Evolutionary conservation across 2,113 vertebrate genomes (phyloP), one percentile per base, ranked within the genome.

Genomic region (Lota lota): DNA sequence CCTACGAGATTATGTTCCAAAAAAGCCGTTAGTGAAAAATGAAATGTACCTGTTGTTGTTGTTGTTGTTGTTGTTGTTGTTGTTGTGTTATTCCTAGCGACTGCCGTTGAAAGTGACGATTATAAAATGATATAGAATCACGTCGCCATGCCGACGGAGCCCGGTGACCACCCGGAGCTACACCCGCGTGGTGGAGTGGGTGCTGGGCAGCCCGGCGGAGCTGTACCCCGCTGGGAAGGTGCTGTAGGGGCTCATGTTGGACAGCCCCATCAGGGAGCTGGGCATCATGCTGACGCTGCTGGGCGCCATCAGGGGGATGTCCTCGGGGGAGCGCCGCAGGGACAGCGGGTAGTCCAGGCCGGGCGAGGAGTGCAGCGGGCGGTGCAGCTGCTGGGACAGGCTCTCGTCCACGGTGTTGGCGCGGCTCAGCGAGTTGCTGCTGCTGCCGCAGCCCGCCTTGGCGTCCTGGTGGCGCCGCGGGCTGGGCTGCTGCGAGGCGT

Each of bases 131-230:
- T 79, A 81, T 80, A 84, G 79, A 86, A 76, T 83, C 87, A 47
- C 40, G 40, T 47, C 12, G 40, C 6, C 40, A 47, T 47, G 11
- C 6, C 40, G 10, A 47, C 12, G 40, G 40, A 10, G 40, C 40
- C 7, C 40, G 40, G 8, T 11, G 40, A 47, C 40, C 40, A n/a
- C n/a, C n/a, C n/a, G 40, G 40, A 0, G 92, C 91, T 98, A 99
- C 95, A 98, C 97, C 81, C 97, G 91, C 68, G 97, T 99, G 78
- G 97, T 99, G 60, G 97, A 99, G 91, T 98, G 97, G 91, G 97
- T 97, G 86, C 97, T 96, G 10, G 97, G 97, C 84, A 99, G 92
- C 79, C 95, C 96, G 0, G 96, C 93, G 75, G 94, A 96, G 89
- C 95, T 97, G 91, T 97, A 98, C 65, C 95, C 96, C 0, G 96